Percentiles rank a stretch among this genome's conserved stretches.
These are phyloP conservation scores for Meteorus colon DNA, from an alignment of 2,888 invertebrate genomes.

Conservation along the genomic window DNA sequence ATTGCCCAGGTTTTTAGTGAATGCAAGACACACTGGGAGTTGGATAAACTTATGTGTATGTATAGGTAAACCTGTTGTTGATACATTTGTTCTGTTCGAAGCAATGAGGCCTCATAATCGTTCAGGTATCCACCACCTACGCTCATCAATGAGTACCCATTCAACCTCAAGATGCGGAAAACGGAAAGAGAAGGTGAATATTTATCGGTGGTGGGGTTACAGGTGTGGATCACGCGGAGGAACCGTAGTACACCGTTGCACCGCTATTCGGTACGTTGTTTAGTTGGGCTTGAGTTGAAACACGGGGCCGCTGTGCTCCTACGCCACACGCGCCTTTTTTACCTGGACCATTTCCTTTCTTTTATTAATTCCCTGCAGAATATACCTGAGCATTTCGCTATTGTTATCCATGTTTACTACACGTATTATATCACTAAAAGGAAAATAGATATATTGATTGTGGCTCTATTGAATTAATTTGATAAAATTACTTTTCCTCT, in stretches of 20 bases:
- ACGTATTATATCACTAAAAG: background rate
- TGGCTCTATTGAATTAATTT: background rate
- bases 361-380: background rate
- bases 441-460: background rate
- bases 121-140: background rate
- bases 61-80: background rate
- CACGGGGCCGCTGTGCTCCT: conserved; percentile 44
- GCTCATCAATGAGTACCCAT: background rate
- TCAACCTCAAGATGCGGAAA: conserved; percentile 25
- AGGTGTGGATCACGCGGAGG: conserved; percentile 61
- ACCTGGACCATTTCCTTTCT: conserved; percentile 42
- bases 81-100: background rate
- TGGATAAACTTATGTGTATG: background rate
- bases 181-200: conserved; percentile 37
- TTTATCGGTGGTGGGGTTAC: conserved; percentile 51
- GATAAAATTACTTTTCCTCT: background rate
- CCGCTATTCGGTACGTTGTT: conserved; percentile 55
- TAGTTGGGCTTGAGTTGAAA: conserved; percentile 26
- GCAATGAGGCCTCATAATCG: background rate
- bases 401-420: background rate
- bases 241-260: conserved; percentile 58
- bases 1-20: no score
- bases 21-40: no score
- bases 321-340: conserved; percentile 40
- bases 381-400: background rate